Evolutionary conservation across 92 coral and sea anemone genomes (phyloP), one percentile per base, ranked within the genome.

Genomic region (Heliopora coerulea): DNA sequence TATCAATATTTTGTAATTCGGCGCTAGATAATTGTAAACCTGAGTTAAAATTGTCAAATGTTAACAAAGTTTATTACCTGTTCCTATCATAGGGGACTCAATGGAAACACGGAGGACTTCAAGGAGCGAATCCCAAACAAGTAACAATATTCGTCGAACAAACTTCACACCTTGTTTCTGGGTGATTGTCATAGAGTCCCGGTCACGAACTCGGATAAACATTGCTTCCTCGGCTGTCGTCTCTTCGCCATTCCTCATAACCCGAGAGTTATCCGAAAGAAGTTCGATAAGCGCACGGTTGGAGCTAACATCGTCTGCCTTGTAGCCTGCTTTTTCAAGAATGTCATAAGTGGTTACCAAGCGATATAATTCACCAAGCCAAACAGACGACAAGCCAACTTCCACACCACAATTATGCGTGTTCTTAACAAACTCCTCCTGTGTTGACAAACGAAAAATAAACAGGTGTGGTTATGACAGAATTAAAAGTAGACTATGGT

Each of bases 311-410:
- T 87, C 84, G 34, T 86, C 89, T 15, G 85, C 80, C 58, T 80
- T 85, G 81, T 90, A 95, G 3, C 99, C 99, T 0, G 99, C 99
- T 60, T 95, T 95, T 40, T 96, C 99, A 0, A 95, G 86, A 48
- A 95, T 91, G 74, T 95, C 91, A 56, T 95, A 95, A 3, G 99
- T 95, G 58, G 95, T 95, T 21, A 95, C 99, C 56, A 95, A 82
- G 19, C 99, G 87, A 76, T 95, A 88, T 35, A 95, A 89, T 68
- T 95, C 99, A 52, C 96, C 99, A 68, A 95, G 80, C 99, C 99
- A 95, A 62, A 95, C 99, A n/a, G 91, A 95, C n/a, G 99, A 95
- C 54, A 95, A 84, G 46, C 99, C 96, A 67, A 95, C 91, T 25
- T 88, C 87, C 31, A 90, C 88, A 1, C 96, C 99, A 66, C 95